phyloP scores from a whole-genome alignment of 2,888 invertebrate genomes.

The Philereme vetulata region DNA sequence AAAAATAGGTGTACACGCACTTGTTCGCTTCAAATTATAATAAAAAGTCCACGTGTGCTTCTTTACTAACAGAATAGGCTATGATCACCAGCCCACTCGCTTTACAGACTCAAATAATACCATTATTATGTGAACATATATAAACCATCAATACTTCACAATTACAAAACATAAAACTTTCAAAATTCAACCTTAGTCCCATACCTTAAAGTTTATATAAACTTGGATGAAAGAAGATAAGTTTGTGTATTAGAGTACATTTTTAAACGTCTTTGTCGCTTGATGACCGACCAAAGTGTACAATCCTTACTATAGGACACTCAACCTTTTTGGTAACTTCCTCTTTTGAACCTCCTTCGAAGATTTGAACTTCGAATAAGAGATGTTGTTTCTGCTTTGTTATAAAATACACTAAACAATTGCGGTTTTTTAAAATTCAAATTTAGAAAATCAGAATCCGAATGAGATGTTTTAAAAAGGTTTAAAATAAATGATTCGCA shows the following conservation, averaged over 20 bases:
- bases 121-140: conserved; percentile 71
- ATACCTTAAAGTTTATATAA: conserved; percentile 24
- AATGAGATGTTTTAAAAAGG: too few relatives aligned
- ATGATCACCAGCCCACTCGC: conserved; percentile 76
- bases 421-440: too few relatives aligned
- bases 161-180: conserved; percentile 20
- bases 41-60: conserved; percentile 66
- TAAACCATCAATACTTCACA: conserved; percentile 38
- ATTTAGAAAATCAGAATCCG: too few relatives aligned
- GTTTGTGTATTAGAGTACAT: conserved; percentile 62
- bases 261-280: conserved; percentile 75
- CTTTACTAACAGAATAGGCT: conserved; percentile 68
- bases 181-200: conserved; percentile 42
- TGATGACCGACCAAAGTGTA: conserved; percentile 69
- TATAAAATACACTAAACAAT: neutral
- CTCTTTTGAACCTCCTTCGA: conserved; percentile 42
- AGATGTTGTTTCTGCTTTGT: neutral
- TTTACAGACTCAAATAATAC: conserved; percentile 71
- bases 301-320: conserved; percentile 62
- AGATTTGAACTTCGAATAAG: conserved; percentile 42
- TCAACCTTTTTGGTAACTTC: conserved; percentile 63
- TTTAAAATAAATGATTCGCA: too few relatives aligned
- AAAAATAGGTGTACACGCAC: conserved; percentile 32
- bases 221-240: conserved; percentile 21
- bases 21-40: conserved; percentile 49